Evolutionary conservation across 53 echinoderm and acorn worm species (phyloP).

Genomic region (Patiria pectinifera): DNA sequence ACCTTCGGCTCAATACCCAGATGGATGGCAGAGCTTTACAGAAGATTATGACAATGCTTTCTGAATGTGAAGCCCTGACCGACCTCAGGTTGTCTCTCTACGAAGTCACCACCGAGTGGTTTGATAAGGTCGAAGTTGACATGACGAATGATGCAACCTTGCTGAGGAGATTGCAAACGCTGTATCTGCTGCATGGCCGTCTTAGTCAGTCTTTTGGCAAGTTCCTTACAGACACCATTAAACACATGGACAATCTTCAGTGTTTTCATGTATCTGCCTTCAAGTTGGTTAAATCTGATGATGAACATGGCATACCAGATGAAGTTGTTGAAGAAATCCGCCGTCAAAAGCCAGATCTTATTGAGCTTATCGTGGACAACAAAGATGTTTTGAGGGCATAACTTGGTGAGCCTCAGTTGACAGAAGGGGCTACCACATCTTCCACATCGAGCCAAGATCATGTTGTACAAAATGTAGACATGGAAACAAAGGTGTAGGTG

Average conservation of each 20-base stretch:
- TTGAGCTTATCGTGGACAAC: too few relatives aligned
- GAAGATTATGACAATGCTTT: not conserved
- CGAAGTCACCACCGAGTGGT: not conserved
- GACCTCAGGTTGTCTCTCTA: not conserved
- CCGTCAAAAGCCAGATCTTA: not conserved
- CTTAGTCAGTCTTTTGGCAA: not conserved
- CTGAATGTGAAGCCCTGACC: not conserved
- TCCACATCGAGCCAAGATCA: too few relatives aligned
- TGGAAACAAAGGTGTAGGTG: too few relatives aligned
- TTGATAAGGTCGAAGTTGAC: not conserved
- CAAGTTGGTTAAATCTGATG: too few relatives aligned
- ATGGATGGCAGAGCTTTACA: not conserved
- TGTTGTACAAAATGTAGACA: too few relatives aligned
- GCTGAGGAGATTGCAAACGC: not conserved
- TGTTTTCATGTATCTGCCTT: slow-evolving; percentile 9
- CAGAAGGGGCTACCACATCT: too few relatives aligned
- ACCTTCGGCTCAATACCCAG: not conserved
- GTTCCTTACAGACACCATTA: not conserved
- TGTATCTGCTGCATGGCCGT: not conserved
- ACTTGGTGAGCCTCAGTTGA: too few relatives aligned
- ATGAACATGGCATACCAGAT: too few relatives aligned
- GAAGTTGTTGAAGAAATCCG: not conserved
- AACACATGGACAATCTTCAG: not conserved
- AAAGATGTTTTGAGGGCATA: too few relatives aligned
- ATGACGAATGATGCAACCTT: not conserved